Evolutionary conservation across 2,797 vertebrate species (phyloP).

Genomic region (Rhinichthys osculus): DNA sequence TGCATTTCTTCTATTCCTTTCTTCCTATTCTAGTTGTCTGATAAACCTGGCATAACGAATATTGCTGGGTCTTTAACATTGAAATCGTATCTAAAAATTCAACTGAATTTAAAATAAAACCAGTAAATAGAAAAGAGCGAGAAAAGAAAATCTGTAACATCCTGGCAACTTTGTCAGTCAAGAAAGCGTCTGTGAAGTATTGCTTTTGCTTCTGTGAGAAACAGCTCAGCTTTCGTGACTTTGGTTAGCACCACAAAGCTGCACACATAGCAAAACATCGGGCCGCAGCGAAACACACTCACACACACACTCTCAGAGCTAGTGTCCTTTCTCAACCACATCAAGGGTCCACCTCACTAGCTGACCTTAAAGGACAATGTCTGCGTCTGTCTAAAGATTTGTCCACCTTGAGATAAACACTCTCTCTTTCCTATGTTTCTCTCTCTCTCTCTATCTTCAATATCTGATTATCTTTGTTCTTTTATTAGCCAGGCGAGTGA

Average conservation of each 20-base stretch:
- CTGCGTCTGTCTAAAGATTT: constrained; percentile 34
- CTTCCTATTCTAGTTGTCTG: background rate
- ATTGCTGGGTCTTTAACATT: background rate
- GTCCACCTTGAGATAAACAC: constrained; percentile 46
- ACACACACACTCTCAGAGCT: constrained; percentile 34
- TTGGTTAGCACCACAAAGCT: constrained; percentile 30
- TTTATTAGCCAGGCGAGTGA: constrained; percentile 50
- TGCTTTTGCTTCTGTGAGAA: constrained; percentile 23
- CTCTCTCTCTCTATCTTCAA: constrained; percentile 21
- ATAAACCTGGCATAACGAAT: too few species aligned
- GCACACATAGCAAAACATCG: constrained; percentile 50
- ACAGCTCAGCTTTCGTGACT: constrained; percentile 35
- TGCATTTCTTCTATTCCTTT: background rate
- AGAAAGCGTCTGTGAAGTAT: background rate
- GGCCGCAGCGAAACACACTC: background rate
- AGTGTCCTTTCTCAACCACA: constrained; percentile 36
- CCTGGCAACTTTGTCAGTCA: background rate
- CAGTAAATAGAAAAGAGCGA: background rate
- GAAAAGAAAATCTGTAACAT: background rate
- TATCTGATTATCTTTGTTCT: constrained; percentile 48
- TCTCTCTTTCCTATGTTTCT: constrained; percentile 19
- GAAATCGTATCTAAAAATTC: background rate
- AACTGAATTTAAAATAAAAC: background rate
- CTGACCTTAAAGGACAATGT: constrained; percentile 39
- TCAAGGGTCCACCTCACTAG: constrained; percentile 33